Evolutionary conservation across 2,113 vertebrate genomes (phyloP).

Genomic region (Albula glossodonta): DNA sequence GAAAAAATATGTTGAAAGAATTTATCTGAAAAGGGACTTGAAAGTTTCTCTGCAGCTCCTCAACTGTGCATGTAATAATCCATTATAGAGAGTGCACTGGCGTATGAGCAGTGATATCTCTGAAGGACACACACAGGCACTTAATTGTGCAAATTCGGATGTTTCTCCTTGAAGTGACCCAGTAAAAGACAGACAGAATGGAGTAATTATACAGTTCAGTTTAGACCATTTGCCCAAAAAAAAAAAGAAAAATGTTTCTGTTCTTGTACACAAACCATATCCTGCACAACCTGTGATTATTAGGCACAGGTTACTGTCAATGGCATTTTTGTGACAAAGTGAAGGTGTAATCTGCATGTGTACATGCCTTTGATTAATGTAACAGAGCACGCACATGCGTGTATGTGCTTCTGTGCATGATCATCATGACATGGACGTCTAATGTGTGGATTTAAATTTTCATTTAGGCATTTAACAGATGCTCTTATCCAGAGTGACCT

Average conservation of each 20-base stretch:
- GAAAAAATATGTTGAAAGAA: slow-evolving; percentile 39
- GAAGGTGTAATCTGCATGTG: too few relatives aligned
- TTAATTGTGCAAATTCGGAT: slow-evolving; percentile 36
- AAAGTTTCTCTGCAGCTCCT: slow-evolving; percentile 55
- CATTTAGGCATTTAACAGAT: too few relatives aligned
- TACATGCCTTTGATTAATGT: too few relatives aligned
- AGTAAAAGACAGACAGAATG: slow-evolving; percentile 53
- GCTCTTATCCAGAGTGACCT: too few relatives aligned
- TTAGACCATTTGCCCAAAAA: neutral
- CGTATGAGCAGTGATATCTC: slow-evolving; percentile 44
- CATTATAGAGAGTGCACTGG: slow-evolving; percentile 59
- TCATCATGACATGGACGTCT: too few relatives aligned
- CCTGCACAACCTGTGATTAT: too few relatives aligned
- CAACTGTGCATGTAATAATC: slow-evolving; percentile 59
- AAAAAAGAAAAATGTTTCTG: neutral
- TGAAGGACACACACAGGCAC: slow-evolving; percentile 38
- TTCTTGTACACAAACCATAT: neutral
- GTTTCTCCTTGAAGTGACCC: slow-evolving; percentile 58
- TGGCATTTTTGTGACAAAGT: too few relatives aligned
- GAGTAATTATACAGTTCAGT: slow-evolving; percentile 41
- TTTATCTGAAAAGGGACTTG: slow-evolving; percentile 56
- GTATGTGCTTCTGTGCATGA: too few relatives aligned
- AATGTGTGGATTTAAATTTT: too few relatives aligned
- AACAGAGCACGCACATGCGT: too few relatives aligned
- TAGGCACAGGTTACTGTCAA: too few relatives aligned